Conservation (phyloP, 2,113 vertebrate species). For the Dermatemys mawii region DNA sequence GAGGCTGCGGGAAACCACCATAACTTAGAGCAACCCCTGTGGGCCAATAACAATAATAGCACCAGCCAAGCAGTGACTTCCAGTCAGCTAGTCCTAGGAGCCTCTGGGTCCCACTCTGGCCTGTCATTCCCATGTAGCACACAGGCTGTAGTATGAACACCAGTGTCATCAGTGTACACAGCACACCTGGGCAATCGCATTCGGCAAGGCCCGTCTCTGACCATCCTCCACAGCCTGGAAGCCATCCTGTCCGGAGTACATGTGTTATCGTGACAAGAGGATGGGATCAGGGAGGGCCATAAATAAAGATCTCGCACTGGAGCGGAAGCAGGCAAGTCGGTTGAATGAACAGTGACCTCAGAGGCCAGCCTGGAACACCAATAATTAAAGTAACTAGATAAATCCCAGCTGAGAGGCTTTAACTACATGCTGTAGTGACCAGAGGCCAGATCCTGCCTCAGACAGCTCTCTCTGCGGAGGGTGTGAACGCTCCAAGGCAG, state of each 20-base stretch:
- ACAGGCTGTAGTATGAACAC: background rate
- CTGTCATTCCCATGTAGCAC: background rate
- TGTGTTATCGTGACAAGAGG: background rate
- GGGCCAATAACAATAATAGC: background rate
- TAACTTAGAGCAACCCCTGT: background rate
- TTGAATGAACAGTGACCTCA: background rate
- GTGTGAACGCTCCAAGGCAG: background rate
- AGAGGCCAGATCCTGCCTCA: background rate
- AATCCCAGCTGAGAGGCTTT: background rate
- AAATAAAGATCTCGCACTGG: background rate
- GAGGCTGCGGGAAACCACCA: background rate
- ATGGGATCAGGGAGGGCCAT: background rate
- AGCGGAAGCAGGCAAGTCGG: background rate
- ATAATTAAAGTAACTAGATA: background rate
- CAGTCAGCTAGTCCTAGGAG: background rate
- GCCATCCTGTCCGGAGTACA: background rate
- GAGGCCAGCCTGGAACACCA: background rate
- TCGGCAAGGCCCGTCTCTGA: background rate
- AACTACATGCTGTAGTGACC: background rate
- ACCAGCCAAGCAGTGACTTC: background rate
- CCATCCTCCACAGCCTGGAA: background rate
- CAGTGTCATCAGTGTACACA: background rate
- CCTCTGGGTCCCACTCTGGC: background rate
- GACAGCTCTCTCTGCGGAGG: background rate
- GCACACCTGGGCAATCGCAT: background rate